Conservation (phyloP, 1,140 invertebrate genomes). For the Calephelis nemesis region DNA sequence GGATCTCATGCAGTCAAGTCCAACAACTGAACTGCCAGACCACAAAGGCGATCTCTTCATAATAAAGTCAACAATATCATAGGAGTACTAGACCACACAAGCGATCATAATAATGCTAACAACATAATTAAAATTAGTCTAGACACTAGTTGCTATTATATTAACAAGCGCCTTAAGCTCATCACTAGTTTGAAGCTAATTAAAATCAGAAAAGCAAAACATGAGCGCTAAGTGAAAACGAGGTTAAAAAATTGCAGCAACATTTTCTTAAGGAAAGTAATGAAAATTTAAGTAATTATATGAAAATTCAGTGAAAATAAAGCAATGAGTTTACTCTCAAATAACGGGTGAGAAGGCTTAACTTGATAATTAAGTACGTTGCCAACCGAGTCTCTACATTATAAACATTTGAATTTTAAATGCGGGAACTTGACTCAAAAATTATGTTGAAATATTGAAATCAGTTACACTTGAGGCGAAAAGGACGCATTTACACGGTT, state of each 20-base stretch:
- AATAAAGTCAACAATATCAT: too few species aligned
- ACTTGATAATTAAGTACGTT: slow-evolving; percentile 28
- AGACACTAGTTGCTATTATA: too few species aligned
- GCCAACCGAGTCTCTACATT: slow-evolving; percentile 33
- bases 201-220: slow-evolving; percentile 4
- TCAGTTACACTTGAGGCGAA: slow-evolving; percentile 14
- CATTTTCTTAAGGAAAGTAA: not conserved
- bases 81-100: too few species aligned
- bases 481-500: slow-evolving; percentile 12
- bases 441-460: slow-evolving; percentile 34
- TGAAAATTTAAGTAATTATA: slow-evolving; percentile 4
- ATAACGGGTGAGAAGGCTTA: slow-evolving; percentile 17
- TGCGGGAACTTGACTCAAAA: slow-evolving; percentile 33
- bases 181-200: not conserved
- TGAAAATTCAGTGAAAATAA: slow-evolving; percentile 14
- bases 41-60: too few species aligned
- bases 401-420: slow-evolving; percentile 44
- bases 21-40: too few species aligned
- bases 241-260: not conserved
- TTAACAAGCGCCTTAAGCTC: too few species aligned
- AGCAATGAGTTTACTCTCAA: slow-evolving; percentile 15
- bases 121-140: too few species aligned
- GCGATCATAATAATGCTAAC: too few species aligned
- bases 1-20: too few species aligned
- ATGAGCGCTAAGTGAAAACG: not conserved